These are phyloP conservation scores for Echinometra lucunter DNA, from an alignment of 53 echinoderm and acorn worm genomes.

Conservation along the genomic window DNA sequence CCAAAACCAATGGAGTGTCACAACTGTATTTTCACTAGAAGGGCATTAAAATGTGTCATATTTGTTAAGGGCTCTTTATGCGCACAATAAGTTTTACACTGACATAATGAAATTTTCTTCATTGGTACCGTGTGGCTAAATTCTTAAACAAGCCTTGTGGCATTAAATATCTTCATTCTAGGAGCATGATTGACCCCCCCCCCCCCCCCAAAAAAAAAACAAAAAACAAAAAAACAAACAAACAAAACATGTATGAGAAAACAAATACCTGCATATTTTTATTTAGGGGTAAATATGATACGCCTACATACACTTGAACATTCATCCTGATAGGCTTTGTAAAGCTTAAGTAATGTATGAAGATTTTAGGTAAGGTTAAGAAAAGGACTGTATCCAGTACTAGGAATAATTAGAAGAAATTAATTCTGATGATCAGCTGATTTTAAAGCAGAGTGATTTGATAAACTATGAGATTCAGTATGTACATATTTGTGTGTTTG, in stretches of 20 bases:
- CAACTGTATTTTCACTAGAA: too few species aligned
- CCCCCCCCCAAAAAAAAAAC: too few species aligned
- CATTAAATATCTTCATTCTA: background rate
- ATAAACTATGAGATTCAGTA: background rate
- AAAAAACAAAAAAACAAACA: background rate
- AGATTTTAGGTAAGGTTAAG: background rate
- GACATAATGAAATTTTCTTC: too few species aligned
- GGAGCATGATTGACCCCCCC: too few species aligned
- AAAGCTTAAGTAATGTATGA: background rate
- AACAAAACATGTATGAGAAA: background rate
- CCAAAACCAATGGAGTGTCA: too few species aligned
- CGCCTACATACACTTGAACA: background rate
- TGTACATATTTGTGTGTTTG: constrained; percentile 56
- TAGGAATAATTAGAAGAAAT: background rate
- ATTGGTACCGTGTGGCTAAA: background rate
- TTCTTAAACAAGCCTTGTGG: background rate
- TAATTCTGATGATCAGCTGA: background rate
- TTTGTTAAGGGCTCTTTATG: too few species aligned
- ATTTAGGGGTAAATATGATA: background rate
- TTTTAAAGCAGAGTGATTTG: background rate
- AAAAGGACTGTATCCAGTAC: background rate
- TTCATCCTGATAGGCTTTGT: background rate
- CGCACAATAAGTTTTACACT: too few species aligned
- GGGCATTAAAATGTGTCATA: too few species aligned
- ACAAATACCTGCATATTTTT: background rate